Percentiles rank a stretch among this genome's conserved stretches.
Evolutionary conservation across 2,888 invertebrate species (phyloP).

Genomic region (Eremobia ochroleuca): DNA sequence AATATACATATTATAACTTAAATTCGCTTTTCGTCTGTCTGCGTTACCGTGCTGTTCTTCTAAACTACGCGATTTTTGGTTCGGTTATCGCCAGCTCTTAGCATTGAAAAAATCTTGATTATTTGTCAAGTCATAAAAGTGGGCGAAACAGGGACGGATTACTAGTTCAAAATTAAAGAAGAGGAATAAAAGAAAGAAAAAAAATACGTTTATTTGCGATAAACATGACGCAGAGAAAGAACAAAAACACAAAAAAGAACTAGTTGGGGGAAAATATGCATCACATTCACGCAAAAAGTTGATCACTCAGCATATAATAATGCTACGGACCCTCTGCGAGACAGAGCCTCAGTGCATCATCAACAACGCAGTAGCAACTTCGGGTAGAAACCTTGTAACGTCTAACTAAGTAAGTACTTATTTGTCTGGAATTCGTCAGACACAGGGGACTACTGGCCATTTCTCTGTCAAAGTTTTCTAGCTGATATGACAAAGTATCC

Average conservation of each 20-base stretch:
- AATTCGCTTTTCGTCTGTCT: neutral
- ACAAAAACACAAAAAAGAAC: neutral
- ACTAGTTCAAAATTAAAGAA: too few species aligned
- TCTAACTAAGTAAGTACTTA: neutral
- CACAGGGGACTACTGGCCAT: neutral
- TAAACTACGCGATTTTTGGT: neutral
- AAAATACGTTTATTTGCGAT: too few species aligned
- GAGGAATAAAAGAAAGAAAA: too few species aligned
- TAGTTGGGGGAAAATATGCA: neutral
- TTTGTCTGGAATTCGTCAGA: conserved; percentile 5
- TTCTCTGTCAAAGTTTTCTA: conserved; percentile 15
- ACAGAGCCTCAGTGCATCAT: neutral
- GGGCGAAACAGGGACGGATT: too few species aligned
- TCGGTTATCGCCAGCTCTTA: too few species aligned
- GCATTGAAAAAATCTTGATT: too few species aligned
- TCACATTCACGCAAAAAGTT: neutral
- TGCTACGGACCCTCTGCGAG: neutral
- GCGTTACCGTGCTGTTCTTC: neutral
- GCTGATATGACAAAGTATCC: conserved; percentile 34
- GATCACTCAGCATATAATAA: neutral
- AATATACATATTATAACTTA: too few species aligned
- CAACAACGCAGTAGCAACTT: neutral
- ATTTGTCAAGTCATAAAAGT: too few species aligned
- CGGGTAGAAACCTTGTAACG: neutral
- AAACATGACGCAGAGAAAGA: too few species aligned